A percentile compares a stretch with the other conserved stretches of the same genome.
Conservation (phyloP, 2,113 vertebrate genomes). For the Coregonus clupeaformis region DNA sequence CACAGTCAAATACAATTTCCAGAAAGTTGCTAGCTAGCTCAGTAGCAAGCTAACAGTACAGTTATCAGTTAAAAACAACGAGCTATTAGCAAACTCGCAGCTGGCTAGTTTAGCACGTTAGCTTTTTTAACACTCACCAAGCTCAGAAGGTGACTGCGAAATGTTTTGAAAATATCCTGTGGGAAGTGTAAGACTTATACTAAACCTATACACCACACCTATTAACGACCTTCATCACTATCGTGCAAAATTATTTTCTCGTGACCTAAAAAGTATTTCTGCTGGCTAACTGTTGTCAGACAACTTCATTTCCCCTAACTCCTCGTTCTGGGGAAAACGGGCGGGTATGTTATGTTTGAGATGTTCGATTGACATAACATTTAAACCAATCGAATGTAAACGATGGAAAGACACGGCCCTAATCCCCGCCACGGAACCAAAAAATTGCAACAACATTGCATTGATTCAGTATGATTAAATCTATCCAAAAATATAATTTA, state of each 20-base stretch:
- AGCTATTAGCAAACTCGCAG: neutral
- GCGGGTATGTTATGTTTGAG: conserved; percentile 54
- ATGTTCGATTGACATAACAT: conserved; percentile 19
- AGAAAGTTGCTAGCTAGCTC: neutral
- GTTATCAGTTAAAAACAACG: neutral
- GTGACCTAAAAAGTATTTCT: conserved; percentile 44
- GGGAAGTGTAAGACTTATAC: neutral
- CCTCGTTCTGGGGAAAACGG: conserved; percentile 50
- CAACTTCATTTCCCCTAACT: conserved; percentile 70
- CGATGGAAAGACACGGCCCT: neutral
- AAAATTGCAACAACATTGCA: neutral
- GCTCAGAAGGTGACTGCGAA: neutral
- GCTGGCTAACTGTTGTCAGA: conserved; percentile 48
- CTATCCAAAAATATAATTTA: neutral
- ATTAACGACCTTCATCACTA: conserved; percentile 44
- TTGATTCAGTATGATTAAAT: neutral
- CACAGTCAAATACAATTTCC: neutral
- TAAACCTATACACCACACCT: conserved; percentile 2
- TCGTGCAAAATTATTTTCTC: conserved; percentile 7
- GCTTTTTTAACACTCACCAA: neutral
- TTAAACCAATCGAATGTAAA: conserved; percentile 38
- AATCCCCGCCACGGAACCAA: neutral
- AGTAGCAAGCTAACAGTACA: conserved; percentile 8
- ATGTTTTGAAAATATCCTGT: neutral
- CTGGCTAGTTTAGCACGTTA: neutral